These are phyloP conservation scores for Platyrinchus mystaceus DNA, from an alignment of 2,797 vertebrate species.

Conservation along the genomic window DNA sequence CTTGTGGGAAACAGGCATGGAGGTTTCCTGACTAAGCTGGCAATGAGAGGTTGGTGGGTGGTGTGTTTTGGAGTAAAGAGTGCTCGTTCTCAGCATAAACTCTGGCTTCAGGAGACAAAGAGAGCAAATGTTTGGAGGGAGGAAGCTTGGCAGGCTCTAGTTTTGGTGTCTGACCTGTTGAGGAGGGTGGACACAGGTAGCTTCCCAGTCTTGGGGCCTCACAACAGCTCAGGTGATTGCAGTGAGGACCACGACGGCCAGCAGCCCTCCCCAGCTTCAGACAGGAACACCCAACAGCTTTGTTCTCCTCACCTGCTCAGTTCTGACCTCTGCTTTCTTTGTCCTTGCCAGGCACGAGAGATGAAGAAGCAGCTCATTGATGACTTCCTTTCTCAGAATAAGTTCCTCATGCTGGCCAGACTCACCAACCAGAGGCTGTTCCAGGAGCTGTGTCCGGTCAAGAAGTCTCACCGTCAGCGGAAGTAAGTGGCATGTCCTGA, in stretches of 20 bases:
- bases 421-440: constrained; percentile 94
- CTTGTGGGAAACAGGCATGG: rapidly evolving
- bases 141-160: not conserved
- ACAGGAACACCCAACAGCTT: not conserved
- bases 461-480: constrained; percentile 92
- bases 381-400: constrained; percentile 94
- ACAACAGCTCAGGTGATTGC: not conserved
- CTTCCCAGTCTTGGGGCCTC: not conserved
- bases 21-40: not conserved
- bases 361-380: constrained; percentile 95
- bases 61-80: not conserved
- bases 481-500: constrained; percentile 78
- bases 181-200: not conserved
- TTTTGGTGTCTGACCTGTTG: not conserved
- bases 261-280: not conserved
- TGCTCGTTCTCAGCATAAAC: not conserved
- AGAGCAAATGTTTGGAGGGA: not conserved
- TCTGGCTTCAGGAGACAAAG: not conserved
- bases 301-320: not conserved
- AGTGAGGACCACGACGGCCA: rapidly evolving
- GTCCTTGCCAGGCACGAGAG: constrained; percentile 82
- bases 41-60: rapidly evolving
- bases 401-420: constrained; percentile 88
- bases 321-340: not conserved
- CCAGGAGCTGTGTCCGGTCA: constrained; percentile 92